Percentiles rank a stretch among this genome's conserved stretches.
These are phyloP conservation scores for Tapera naevia DNA, from an alignment of 2,797 vertebrate species.

Conservation along the genomic window DNA sequence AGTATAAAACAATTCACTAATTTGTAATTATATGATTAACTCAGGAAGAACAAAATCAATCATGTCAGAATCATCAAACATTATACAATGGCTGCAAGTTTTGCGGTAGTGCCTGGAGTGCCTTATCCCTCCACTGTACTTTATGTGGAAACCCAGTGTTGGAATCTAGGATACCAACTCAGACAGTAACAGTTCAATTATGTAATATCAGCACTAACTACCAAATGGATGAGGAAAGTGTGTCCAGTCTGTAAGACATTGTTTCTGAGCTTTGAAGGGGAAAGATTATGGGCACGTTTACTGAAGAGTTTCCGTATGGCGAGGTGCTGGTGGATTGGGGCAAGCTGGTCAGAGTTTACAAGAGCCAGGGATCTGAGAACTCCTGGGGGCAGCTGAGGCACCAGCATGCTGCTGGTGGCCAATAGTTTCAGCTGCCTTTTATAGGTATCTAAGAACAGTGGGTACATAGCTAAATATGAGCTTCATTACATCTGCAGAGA, in stretches of 20 bases:
- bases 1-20: slow-evolving; percentile 46
- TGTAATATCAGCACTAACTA: not conserved
- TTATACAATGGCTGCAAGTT: not conserved
- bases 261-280: not conserved
- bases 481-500: not conserved
- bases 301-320: not conserved
- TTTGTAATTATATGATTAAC: slow-evolving; percentile 66
- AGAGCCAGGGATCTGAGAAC: not conserved
- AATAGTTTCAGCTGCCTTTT: not conserved
- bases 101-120: not conserved
- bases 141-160: not conserved
- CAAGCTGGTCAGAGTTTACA: not conserved
- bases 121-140: not conserved
- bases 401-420: not conserved
- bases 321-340: not conserved
- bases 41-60: slow-evolving; percentile 47
- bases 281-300: fast-evolving
- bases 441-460: not conserved
- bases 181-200: not conserved
- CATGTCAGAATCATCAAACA: slow-evolving; percentile 28
- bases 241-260: not conserved
- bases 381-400: not conserved
- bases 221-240: not conserved
- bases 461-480: not conserved
- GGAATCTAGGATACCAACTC: not conserved